phyloP scores from a whole-genome alignment of 2,797 vertebrate species.

The Phoebastria nigripes region DNA sequence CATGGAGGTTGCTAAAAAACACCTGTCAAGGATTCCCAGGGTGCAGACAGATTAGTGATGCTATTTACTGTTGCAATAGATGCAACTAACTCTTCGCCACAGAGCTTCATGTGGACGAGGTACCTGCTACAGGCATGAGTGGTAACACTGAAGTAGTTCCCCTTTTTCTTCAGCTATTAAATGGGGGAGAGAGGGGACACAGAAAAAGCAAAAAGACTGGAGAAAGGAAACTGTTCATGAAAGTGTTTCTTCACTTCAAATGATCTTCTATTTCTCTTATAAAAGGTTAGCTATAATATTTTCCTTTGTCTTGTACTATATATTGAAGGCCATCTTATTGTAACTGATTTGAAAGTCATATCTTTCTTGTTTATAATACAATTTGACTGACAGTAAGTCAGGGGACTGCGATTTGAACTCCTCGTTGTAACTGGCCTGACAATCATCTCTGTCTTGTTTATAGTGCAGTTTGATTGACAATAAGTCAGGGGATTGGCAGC shows the following conservation, averaged over 20 bases:
- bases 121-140: background rate
- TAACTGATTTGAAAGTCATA: background rate
- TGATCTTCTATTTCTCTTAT: background rate
- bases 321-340: background rate
- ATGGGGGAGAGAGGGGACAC: accelerated
- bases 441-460: constrained; percentile 5
- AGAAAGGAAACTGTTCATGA: background rate
- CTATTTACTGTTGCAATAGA: background rate
- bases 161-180: background rate
- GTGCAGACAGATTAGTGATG: background rate
- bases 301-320: background rate
- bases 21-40: background rate
- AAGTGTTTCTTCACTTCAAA: background rate
- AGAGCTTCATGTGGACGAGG: background rate
- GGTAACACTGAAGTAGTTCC: background rate
- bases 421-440: constrained; percentile 28
- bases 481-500: constrained; percentile 28
- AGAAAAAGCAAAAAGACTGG: background rate
- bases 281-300: background rate
- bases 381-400: constrained; percentile 33
- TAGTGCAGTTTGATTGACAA: constrained; percentile 17
- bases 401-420: background rate
- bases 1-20: background rate
- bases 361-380: constrained; percentile 7
- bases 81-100: background rate